Evolutionary conservation across 2,888 invertebrate species (phyloP).

Genomic region (Cataglyphis altisquamis): DNA sequence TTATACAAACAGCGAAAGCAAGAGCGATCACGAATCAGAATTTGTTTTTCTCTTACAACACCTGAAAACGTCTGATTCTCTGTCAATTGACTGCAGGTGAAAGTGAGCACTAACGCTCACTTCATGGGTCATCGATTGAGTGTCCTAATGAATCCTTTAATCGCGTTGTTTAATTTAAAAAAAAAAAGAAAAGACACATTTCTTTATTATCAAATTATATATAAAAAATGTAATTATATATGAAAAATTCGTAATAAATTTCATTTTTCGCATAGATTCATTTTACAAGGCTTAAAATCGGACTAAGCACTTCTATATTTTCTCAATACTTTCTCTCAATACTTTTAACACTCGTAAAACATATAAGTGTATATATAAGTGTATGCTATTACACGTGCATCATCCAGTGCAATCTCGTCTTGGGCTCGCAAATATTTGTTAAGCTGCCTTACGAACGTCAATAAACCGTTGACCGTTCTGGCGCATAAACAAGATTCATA

Average conservation of each 20-base stretch:
- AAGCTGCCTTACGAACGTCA: slow-evolving; percentile 29
- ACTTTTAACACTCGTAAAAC: background rate
- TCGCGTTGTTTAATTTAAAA: slow-evolving; percentile 13
- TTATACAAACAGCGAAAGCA: slow-evolving; percentile 5
- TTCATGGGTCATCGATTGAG: slow-evolving; percentile 47
- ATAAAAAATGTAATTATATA: background rate
- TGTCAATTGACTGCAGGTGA: slow-evolving; percentile 62
- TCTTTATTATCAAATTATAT: background rate
- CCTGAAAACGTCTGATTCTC: slow-evolving; percentile 70
- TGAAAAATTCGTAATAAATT: background rate
- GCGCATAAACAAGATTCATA: slow-evolving; percentile 36
- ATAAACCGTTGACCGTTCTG: slow-evolving; percentile 37
- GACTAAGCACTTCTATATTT: background rate
- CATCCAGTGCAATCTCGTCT: slow-evolving; percentile 20
- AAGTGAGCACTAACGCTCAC: slow-evolving; percentile 51
- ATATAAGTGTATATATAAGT: background rate
- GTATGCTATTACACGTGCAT: slow-evolving; percentile 16
- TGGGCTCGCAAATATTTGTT: slow-evolving; percentile 34
- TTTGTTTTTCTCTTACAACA: slow-evolving; percentile 15
- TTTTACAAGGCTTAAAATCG: background rate
- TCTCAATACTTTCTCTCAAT: background rate
- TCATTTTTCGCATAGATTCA: background rate
- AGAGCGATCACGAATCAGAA: slow-evolving; percentile 23
- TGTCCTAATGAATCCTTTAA: slow-evolving; percentile 24
- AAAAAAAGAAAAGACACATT: background rate